Evolutionary conservation across 2,797 vertebrate genomes (phyloP), one percentile per base, ranked within the genome.

Genomic region (Aplochiton taeniatus): DNA sequence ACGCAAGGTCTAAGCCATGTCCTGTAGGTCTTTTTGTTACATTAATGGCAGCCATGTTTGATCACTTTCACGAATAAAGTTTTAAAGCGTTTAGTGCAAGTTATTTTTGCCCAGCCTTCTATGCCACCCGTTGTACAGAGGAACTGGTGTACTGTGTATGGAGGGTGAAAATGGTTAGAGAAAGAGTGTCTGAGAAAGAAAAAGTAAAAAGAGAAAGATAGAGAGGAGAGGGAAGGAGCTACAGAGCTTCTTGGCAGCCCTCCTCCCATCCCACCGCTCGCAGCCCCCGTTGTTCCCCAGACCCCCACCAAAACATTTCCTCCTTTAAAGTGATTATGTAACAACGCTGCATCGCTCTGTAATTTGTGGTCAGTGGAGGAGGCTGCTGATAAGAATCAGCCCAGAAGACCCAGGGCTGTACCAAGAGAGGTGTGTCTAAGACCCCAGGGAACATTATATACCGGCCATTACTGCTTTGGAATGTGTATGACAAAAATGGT

Each of bases 231-330:
- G 45, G 58, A 59, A 70, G 61, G 58, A 73, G 54, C 62, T 53
- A 59, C 67, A 64, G 58, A 73, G 54, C 62, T 72, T 60, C 58
- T 66, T 49, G 47, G 31, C 59, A 62, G 61, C 67, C 41, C 60
- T 64, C 77, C 73, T 46, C 80, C 75, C 75, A 42, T 60, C 49
- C 48, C 0, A 45, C 67, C 79, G 76, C 83, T 63, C 20, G 55
- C 59, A 58, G 56, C 80, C 41, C 58, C 69, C 62, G n/a, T 62
- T 41, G 66, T 7, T 49, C 71, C 75, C n/a, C n/a, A n/a, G n/a
- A n/a, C n/a, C n/a, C 65, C 78, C 85, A 76, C 66, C 68, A 85
- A 91, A 90, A 90, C 87, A 91, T 90, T 91, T 92, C 90, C 90
- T 87, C 79, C 77, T 80, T 81, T 62, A 77, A 76, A 59, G 56